Evolutionary conservation across 2,797 vertebrate species (phyloP).

Genomic region (Australoheros facetus): DNA sequence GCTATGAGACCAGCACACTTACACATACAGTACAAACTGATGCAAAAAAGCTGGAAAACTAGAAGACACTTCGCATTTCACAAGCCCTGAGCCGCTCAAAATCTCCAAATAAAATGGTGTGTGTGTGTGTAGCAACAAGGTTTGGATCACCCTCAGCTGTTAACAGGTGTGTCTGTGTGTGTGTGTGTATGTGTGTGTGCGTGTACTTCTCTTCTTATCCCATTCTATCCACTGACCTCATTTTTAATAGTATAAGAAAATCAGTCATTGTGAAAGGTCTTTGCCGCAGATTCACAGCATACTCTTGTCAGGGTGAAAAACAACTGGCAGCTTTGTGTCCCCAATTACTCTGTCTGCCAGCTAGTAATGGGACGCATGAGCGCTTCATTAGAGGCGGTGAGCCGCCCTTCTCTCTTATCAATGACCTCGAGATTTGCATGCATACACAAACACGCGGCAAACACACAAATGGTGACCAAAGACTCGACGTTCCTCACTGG

Average conservation of each 20-base stretch:
- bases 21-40: background rate
- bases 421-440: slow-evolving; percentile 34
- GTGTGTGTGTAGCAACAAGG: background rate
- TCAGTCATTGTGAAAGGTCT: slow-evolving; percentile 8
- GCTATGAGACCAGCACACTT: background rate
- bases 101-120: slow-evolving; percentile 2
- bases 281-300: background rate
- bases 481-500: slow-evolving; percentile 31
- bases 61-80: slow-evolving; percentile 12
- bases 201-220: background rate
- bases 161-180: background rate
- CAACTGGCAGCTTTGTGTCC: slow-evolving; percentile 55
- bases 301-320: slow-evolving; percentile 27
- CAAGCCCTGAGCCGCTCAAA: background rate
- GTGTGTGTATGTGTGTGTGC: no score
- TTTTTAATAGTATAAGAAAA: slow-evolving; percentile 11
- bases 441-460: slow-evolving; percentile 21
- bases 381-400: slow-evolving; percentile 39
- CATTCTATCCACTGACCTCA: background rate
- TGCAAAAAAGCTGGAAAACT: background rate
- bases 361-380: slow-evolving; percentile 64
- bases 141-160: slow-evolving; percentile 7
- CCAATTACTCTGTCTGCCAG: slow-evolving; percentile 58
- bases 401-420: slow-evolving; percentile 3
- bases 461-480: slow-evolving; percentile 17